Evolutionary conservation across 2,113 vertebrate species (phyloP).

Genomic region (Sinosuthora webbiana): DNA sequence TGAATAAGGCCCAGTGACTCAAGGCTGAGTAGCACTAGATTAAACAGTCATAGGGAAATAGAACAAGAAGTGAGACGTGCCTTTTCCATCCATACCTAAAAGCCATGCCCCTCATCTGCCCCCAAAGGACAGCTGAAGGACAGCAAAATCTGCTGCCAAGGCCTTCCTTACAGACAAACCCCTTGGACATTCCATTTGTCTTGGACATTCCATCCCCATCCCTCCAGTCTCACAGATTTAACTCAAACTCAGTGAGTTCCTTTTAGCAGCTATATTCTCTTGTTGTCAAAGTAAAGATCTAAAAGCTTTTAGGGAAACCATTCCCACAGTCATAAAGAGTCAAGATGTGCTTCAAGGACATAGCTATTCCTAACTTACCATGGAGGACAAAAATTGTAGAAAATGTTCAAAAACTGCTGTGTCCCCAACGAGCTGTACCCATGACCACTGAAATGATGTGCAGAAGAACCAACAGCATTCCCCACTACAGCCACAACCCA

Average conservation of each 20-base stretch:
- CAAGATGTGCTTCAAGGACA: neutral
- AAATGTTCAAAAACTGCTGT: neutral
- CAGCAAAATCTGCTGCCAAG: neutral
- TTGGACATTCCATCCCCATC: neutral
- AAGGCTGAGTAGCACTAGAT: neutral
- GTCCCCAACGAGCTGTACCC: neutral
- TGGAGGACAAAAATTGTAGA: rapidly evolving
- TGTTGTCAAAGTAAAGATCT: neutral
- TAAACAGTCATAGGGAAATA: neutral
- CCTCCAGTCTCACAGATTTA: neutral
- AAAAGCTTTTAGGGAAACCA: neutral
- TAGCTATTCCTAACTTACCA: neutral
- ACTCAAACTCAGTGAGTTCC: neutral
- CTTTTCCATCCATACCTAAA: neutral
- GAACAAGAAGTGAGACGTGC: neutral
- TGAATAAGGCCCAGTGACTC: neutral
- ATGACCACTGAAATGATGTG: neutral
- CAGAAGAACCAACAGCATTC: neutral
- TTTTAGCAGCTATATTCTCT: neutral
- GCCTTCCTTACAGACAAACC: neutral
- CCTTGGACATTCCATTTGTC: neutral
- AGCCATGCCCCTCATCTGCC: neutral
- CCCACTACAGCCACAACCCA: neutral
- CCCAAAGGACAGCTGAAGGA: conserved; percentile 22
- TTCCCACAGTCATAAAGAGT: neutral